Conservation (phyloP, 1,140 invertebrate genomes). For the Holcopasites calliopsidis region DNA sequence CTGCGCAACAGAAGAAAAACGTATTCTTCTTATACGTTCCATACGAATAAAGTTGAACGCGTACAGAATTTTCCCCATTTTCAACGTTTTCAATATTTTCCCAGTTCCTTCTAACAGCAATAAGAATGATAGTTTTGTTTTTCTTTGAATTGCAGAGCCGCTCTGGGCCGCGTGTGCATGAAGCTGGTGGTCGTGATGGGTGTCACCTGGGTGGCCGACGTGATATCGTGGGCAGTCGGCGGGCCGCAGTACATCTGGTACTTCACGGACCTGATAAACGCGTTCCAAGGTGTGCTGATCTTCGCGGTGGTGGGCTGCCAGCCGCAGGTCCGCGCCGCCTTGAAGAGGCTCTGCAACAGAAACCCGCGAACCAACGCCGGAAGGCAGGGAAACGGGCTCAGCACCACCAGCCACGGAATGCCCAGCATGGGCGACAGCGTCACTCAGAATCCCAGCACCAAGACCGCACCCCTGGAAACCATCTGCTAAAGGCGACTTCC, state of each 20-base stretch:
- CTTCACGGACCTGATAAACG: conserved; percentile 89
- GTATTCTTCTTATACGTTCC: too few relatives aligned
- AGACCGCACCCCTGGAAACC: conserved; percentile 81
- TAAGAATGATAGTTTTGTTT: too few relatives aligned
- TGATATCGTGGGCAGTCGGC: conserved; percentile 87
- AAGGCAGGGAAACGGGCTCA: conserved; percentile 79
- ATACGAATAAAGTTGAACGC: not conserved
- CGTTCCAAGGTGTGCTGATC: conserved; percentile 92
- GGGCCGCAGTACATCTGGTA: conserved; percentile 90
- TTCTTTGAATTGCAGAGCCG: conserved; percentile 81
- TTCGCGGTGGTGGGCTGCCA: conserved; percentile 94
- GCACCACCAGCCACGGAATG: conserved; percentile 85
- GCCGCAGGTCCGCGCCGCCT: conserved; percentile 87
- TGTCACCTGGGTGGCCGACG: conserved; percentile 91
- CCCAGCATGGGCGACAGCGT: conserved; percentile 88
- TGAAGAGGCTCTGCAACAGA: conserved; percentile 83
- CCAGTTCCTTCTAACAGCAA: too few relatives aligned
- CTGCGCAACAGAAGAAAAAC: not conserved
- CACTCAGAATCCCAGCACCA: conserved; percentile 86
- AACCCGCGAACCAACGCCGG: conserved; percentile 80
- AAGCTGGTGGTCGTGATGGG: conserved; percentile 93
- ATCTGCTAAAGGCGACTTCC: conserved; percentile 75
- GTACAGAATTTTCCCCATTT: not conserved
- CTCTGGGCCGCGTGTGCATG: conserved; percentile 88
- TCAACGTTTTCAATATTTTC: too few relatives aligned